Evolutionary conservation across 2,113 vertebrate genomes (phyloP).

Genomic region (Heterocephalus glaber): DNA sequence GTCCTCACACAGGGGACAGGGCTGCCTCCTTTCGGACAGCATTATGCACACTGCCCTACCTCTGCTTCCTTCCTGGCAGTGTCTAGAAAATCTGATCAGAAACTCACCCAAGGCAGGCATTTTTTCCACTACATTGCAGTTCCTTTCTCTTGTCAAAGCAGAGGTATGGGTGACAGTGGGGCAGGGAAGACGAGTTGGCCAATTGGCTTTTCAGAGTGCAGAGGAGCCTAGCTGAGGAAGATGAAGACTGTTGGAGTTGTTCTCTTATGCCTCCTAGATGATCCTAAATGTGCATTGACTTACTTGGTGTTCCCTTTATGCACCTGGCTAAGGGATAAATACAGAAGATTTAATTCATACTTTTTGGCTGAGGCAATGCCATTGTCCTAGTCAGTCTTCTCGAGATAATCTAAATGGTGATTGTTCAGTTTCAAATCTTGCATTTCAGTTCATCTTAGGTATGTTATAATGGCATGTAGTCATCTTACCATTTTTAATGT

Average conservation of each 20-base stretch:
- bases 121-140: conserved; percentile 2
- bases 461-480: neutral
- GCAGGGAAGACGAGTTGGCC: neutral
- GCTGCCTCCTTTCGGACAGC: neutral
- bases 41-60: neutral
- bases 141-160: neutral
- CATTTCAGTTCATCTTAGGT: neutral
- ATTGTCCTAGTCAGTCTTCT: neutral
- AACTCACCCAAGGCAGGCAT: neutral
- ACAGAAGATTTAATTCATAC: neutral
- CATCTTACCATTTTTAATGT: neutral
- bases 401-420: neutral
- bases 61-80: conserved; percentile 54
- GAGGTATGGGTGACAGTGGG: neutral
- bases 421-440: neutral
- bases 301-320: neutral
- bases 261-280: neutral
- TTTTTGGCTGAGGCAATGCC: neutral
- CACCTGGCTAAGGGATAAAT: neutral
- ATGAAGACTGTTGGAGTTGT: neutral
- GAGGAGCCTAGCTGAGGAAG: neutral
- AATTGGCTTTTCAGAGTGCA: neutral
- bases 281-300: neutral
- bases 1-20: neutral
- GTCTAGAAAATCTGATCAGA: conserved; percentile 59